Conservation (phyloP, 1,140 invertebrate species). For the Drosophila auraria region DNA sequence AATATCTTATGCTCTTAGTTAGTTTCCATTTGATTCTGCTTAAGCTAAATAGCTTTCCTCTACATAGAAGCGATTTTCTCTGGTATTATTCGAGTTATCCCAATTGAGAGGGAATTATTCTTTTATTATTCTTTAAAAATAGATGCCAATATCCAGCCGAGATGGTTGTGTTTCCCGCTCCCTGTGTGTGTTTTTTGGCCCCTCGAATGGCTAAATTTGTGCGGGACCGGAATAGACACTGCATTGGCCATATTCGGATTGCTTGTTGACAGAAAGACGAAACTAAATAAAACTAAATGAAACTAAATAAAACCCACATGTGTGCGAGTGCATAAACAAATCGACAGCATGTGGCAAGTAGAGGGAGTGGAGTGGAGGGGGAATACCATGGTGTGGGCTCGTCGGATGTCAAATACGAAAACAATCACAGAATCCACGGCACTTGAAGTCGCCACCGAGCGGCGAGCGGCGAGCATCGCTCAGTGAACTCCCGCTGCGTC, state of each 20-base stretch:
- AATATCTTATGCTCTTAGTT: too few relatives aligned
- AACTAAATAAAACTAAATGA: slow-evolving; percentile 40
- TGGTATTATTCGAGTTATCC: not conserved
- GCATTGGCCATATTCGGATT: slow-evolving; percentile 32
- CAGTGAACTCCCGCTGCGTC: slow-evolving; percentile 67
- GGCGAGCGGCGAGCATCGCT: slow-evolving; percentile 8
- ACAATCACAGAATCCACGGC: slow-evolving; percentile 38
- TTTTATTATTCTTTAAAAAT: slow-evolving; percentile 16
- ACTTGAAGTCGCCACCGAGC: slow-evolving; percentile 69
- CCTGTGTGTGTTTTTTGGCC: slow-evolving; percentile 12
- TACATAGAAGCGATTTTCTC: not conserved
- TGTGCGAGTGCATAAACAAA: slow-evolving; percentile 63
- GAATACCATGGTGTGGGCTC: not conserved
- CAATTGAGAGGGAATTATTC: slow-evolving; percentile 12
- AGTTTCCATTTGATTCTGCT: not conserved
- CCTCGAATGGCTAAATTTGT: not conserved
- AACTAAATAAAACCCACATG: slow-evolving; percentile 31
- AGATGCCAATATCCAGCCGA: not conserved
- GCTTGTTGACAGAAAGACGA: slow-evolving; percentile 48
- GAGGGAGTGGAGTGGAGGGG: not conserved
- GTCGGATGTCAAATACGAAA: slow-evolving; percentile 43
- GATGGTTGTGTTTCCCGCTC: slow-evolving; percentile 9
- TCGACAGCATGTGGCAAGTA: slow-evolving; percentile 72
- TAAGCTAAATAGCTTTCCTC: not conserved
- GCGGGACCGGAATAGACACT: slow-evolving; percentile 29